These are phyloP conservation scores for Erebia ligea DNA, from an alignment of 2,888 invertebrate species.

Conservation along the genomic window DNA sequence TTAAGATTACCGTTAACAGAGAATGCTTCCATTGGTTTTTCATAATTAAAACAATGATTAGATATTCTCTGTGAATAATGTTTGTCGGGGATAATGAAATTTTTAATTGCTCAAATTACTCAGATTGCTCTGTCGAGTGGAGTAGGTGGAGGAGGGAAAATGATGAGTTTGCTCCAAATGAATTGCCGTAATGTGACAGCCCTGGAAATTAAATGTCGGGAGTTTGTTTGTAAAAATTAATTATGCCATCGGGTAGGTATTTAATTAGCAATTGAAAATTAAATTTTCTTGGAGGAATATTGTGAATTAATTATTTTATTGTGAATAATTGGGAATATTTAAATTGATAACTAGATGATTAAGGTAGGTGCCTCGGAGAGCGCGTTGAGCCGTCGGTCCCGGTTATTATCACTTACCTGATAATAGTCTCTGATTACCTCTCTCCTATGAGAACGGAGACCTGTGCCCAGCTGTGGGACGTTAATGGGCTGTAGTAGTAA, in stretches of 20 bases:
- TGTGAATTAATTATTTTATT: not conserved
- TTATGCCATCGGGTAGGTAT: not conserved
- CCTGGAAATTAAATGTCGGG: constrained; percentile 1
- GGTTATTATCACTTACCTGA: too few species aligned
- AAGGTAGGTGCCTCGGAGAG: too few species aligned
- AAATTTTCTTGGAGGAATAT: not conserved
- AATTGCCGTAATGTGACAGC: constrained; percentile 11
- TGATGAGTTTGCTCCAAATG: not conserved
- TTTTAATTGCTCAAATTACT: constrained; percentile 2
- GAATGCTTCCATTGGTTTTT: not conserved
- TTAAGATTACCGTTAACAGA: too few species aligned
- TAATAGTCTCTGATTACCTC: too few species aligned
- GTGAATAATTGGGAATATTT: too few species aligned
- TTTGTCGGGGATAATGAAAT: not conserved
- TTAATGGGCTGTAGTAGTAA: too few species aligned
- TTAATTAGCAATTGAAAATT: not conserved
- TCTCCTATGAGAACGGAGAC: too few species aligned
- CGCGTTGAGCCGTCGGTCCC: too few species aligned
- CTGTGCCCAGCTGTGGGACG: too few species aligned
- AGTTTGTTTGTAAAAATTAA: constrained; percentile 4
- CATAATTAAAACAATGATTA: not conserved
- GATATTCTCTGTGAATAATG: not conserved
- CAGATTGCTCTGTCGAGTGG: constrained; percentile 2
- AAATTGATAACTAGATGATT: too few species aligned
- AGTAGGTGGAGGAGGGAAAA: not conserved